These are phyloP conservation scores for Channa maculata DNA, from an alignment of 2,113 vertebrate species.

Conservation along the genomic window DNA sequence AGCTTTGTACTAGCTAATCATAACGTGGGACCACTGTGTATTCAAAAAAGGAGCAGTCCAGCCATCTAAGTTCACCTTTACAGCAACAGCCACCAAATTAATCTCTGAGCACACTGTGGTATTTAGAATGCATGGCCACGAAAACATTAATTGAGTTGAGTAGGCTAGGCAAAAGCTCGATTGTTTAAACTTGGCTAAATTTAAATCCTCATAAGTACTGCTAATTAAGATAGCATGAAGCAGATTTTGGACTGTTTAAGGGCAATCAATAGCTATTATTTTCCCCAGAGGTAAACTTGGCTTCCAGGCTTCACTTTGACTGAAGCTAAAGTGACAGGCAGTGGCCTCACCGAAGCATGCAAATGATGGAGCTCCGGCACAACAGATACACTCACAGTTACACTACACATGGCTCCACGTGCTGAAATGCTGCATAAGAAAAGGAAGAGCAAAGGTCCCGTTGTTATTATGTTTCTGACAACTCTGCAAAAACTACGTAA, in stretches of 20 bases:
- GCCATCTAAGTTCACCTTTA: conserved; percentile 67
- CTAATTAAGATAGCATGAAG: conserved; percentile 81
- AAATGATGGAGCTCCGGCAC: conserved; percentile 61
- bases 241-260: conserved; percentile 80
- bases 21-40: conserved; percentile 59
- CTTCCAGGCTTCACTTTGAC: conserved; percentile 66
- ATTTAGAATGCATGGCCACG: conserved; percentile 67
- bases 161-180: conserved; percentile 67
- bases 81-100: conserved; percentile 65
- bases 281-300: conserved; percentile 76
- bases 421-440: conserved; percentile 14
- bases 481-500: conserved; percentile 22
- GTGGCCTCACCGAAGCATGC: conserved; percentile 59
- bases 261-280: conserved; percentile 79
- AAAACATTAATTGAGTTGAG: conserved; percentile 74
- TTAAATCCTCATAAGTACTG: conserved; percentile 80
- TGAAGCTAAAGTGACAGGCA: conserved; percentile 74
- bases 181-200: conserved; percentile 77
- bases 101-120: conserved; percentile 42
- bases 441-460: conserved; percentile 18
- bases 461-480: conserved; percentile 18
- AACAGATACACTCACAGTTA: conserved; percentile 43
- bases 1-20: conserved; percentile 49
- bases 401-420: conserved; percentile 17
- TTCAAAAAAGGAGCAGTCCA: conserved; percentile 53